phyloP scores from a whole-genome alignment of 2,888 invertebrate species.

The Flexamia atlantica region DNA sequence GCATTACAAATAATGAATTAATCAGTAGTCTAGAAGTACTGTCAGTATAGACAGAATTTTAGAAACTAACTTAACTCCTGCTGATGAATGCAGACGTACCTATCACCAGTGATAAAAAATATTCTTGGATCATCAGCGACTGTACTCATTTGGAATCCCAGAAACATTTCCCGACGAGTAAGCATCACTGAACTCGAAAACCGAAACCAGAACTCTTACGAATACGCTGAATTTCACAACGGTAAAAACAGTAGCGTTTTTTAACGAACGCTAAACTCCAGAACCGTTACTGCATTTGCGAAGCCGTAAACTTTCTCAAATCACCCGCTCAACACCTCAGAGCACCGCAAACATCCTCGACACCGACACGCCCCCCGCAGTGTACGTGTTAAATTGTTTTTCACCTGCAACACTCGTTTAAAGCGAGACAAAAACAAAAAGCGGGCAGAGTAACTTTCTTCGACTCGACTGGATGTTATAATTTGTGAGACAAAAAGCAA shows the following conservation, averaged over 20 bases:
- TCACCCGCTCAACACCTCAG: slow-evolving; percentile 13
- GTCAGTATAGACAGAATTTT: too few species aligned
- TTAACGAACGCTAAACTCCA: background rate
- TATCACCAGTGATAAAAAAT: too few species aligned
- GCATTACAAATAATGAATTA: too few species aligned
- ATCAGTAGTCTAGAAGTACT: too few species aligned
- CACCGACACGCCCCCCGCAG: background rate
- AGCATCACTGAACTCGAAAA: background rate
- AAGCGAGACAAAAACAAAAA: slow-evolving; percentile 26
- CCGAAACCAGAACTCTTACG: background rate
- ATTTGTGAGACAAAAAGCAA: slow-evolving; percentile 45
- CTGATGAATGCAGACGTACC: too few species aligned
- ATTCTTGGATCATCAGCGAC: too few species aligned
- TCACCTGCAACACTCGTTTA: background rate
- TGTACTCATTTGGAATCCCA: too few species aligned
- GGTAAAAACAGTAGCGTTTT: background rate
- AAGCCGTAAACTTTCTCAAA: slow-evolving; percentile 7
- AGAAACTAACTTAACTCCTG: too few species aligned
- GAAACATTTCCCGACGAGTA: background rate
- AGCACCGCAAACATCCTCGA: background rate
- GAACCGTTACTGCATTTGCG: background rate
- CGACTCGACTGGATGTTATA: slow-evolving; percentile 1
- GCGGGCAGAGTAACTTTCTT: slow-evolving; percentile 35
- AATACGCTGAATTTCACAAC: background rate
- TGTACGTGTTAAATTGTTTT: slow-evolving; percentile 40